Evolutionary conservation across 2,797 vertebrate genomes (phyloP), one percentile per base, ranked within the genome.

Genomic region (Smutsia temminckii): DNA sequence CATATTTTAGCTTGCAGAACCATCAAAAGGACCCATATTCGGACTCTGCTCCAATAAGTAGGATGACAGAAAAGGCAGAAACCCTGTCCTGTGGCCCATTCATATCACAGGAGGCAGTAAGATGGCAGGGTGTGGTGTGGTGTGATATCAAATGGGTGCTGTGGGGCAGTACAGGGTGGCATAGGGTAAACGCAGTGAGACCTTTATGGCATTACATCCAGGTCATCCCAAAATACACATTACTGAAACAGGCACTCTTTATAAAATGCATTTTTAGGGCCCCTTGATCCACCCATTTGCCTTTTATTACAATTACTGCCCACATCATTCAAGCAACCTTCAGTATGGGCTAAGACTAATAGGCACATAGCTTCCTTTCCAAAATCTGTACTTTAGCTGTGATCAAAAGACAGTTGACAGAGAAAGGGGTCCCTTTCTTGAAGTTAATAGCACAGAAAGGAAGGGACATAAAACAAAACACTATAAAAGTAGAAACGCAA

Each of bases 291-390:
- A 61, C 2, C 46, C 37, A 71, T 61, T 68, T 87, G 83, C 53
- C 46, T 91, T 57, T 85, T 53, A 53, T 21, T 25, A 79, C n/a
- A n/a, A 27, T 59, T 69, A 78, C 37, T 46, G 12, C 11, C 46
- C n/a, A 86, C 27, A 57, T 63, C 49, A 86, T 46, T 86, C 61
- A 95, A 51, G 40, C 78, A 75, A 59, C 32, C 12, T 85, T 64
- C 17, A 11, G 10, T 27, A n/a, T 72, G 40, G 11, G 81, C n/a
- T 59, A 59, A 95, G 81, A 74, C 16, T 53, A 94, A 37, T n/a
- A 85, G n/a, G n/a, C 27, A 79, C 16, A n/a, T 23, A 66, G 17
- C 17, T 91, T 94, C 21, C 91, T 95, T 95, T 84, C 51, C 37
- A 91, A 91, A 94, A 80, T 51, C 69, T 79, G 5, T 51, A 23